Conservation (phyloP, 1,140 invertebrate species). For the Nomia melanderi region DNA sequence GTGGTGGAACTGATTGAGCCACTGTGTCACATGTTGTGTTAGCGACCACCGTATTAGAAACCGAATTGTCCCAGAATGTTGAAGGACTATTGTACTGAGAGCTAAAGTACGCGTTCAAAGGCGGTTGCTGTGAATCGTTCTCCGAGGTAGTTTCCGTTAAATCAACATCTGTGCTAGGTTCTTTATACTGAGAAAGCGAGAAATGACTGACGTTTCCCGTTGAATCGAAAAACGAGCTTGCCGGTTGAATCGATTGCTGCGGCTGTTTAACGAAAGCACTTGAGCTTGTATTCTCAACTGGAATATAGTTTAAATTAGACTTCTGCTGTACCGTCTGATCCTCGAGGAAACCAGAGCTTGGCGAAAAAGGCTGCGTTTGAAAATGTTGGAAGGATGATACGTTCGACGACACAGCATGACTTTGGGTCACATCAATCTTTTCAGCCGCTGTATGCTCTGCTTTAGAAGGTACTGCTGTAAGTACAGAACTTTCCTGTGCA, state of each 20-base stretch:
- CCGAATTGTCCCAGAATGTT: slow-evolving; percentile 28
- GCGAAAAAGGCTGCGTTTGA: slow-evolving; percentile 19
- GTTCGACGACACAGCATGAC: slow-evolving; percentile 8
- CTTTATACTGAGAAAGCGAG: slow-evolving; percentile 4
- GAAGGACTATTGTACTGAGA: not conserved
- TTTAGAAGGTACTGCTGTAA: not conserved
- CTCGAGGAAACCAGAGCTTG: slow-evolving; percentile 16
- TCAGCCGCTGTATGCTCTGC: not conserved
- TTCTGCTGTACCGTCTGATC: slow-evolving; percentile 26
- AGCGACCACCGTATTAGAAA: not conserved
- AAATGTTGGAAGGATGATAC: slow-evolving; percentile 21
- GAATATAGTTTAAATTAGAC: slow-evolving; percentile 33
- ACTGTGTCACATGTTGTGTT: slow-evolving; percentile 5
- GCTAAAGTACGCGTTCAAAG: not conserved
- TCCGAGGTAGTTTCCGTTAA: not conserved
- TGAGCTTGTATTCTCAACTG: not conserved
- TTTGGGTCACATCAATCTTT: slow-evolving; percentile 7
- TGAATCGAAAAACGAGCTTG: slow-evolving; percentile 26
- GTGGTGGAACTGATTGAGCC: not conserved
- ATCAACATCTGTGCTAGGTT: slow-evolving; percentile 10
- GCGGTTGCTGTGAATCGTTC: slow-evolving; percentile 10
- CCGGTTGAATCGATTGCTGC: not conserved
- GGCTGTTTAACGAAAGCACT: not conserved
- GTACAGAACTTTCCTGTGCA: not conserved
- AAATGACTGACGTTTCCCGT: not conserved